A percentile compares a stretch with the other conserved stretches of the same genome.
Evolutionary conservation across 1,140 invertebrate species (phyloP).

Genomic region (Leguminivora glycinivorella): DNA sequence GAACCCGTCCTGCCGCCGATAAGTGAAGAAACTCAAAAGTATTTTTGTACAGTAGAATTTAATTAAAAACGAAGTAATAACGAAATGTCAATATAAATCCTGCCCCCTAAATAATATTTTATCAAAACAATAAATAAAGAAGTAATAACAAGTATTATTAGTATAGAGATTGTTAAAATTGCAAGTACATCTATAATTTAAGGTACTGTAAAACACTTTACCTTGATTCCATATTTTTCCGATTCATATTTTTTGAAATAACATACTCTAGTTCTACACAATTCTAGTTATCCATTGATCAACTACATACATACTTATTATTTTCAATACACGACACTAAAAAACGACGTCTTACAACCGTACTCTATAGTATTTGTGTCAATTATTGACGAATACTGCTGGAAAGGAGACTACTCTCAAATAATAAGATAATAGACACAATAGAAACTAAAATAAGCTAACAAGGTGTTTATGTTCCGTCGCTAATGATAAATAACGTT

Average conservation of each 20-base stretch:
- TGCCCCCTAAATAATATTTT: too few species aligned
- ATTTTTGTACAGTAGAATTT: background rate
- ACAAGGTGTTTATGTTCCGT: background rate
- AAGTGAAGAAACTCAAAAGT: constrained; percentile 2
- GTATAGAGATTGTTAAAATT: too few species aligned
- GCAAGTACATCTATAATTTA: too few species aligned
- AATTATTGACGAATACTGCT: background rate
- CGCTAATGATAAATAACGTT: too few species aligned
- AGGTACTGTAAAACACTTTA: background rate
- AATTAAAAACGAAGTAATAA: background rate
- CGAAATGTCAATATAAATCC: background rate
- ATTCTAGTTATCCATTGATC: background rate
- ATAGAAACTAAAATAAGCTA: background rate
- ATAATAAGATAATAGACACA: background rate
- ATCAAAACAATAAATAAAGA: too few species aligned
- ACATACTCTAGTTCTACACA: background rate
- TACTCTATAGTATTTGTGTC: background rate
- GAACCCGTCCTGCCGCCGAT: constrained; percentile 25
- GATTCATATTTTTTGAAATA: background rate
- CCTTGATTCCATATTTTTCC: background rate
- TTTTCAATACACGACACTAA: background rate
- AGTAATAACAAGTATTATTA: too few species aligned
- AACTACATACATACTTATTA: background rate
- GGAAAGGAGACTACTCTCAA: background rate
- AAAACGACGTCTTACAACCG: background rate